Evolutionary conservation across 2,797 vertebrate species (phyloP), one percentile per base, ranked within the genome.

Genomic region (Crocodylus rhombifer): DNA sequence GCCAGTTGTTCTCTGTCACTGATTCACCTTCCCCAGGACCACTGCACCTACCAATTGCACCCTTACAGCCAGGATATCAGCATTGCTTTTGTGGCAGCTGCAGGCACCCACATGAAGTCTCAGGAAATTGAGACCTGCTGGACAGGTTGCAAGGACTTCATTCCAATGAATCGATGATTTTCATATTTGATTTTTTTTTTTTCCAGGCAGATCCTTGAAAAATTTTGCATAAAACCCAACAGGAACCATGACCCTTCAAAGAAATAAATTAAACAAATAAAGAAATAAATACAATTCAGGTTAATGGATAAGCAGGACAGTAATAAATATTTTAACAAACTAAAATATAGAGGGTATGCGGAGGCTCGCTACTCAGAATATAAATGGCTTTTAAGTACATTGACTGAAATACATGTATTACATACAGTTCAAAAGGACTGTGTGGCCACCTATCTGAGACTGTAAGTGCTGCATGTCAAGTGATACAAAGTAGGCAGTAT

Each of bases 1-100:
- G 2, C 96, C 87, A 2, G 15, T 94, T 78, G 96, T 98, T 14
- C 6, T 56, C 18, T 99, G 99, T 91, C 93, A 87, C 30, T 96
- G 93, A 97, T 17, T 55, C 36, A n/a, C 25, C 65, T 60, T 82
- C 60, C 20, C 4, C 12, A 18, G 3, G 55, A 91, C 2, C 13
- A 61, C 14, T 60, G 18, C 18, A 42, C 21, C 33, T 42, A 17
- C 9, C n/a, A n/a, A 7, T n/a, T 28, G 14, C 16, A n/a, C 15
- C 25, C 55, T 56, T 80, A 21, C 20, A 81, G 25, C 6, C 21
- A 42, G 28, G 85, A 64, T 36, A 78, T 21, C 18, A 13, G 33
- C 4, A 33, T 30, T 25, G 1, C 3, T 9, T 77, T 64, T 84
- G 36, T 64, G 20, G 73, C 61, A 64, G 85, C 57, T 79, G 14